Evolutionary conservation across 1,140 invertebrate species (phyloP), one percentile per base, ranked within the genome.

Genomic region (Hormaphis cornu): DNA sequence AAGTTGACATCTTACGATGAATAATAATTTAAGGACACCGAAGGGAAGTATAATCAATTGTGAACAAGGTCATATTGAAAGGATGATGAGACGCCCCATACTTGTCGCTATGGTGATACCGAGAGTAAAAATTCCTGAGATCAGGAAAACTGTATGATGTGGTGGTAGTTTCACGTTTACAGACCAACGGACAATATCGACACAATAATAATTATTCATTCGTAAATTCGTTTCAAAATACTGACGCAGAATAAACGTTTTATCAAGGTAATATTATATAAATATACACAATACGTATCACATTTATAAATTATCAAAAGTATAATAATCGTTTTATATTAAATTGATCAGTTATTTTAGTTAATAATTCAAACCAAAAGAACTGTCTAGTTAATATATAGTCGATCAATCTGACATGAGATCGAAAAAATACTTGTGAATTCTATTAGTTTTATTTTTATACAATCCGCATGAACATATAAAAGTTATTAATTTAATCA

Each of bases 41-140:
- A 48, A 12, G 12, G 26, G 22, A 58, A 20, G 28, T 58, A 56
- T 56, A 58, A 58, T 58, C 54, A 58, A 58, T 58, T 40, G 20
- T 40, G 33, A 40, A 24, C 54, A 58, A 58, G 54, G 54, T 58
- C 54, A 14, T 22, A 20, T 22, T 24, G 14, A 37, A 56, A 56
- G 9, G 26, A 53, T 56, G 54, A 58, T 58, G 33, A 40, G 54
- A 58, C 54, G 54, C 33, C 54, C 33, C 37, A n/a, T 14, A 56
- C 35, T 58, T 58, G 54, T 58, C 35, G 35, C 54, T 40, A 58
- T 58, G 54, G 54, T 40, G 14, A 58, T 30, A 20, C 54, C 20
- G 20, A 58, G 40, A 58, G n/a, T 37, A 56, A 56, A 56, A 33
- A 33, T 58, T 22, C 20, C 20, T 0, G 20, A 40, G 33, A 37